A percentile compares a stretch with the other conserved stretches of the same genome.
Evolutionary conservation across 2,113 vertebrate genomes (phyloP).

Genomic region (Bungarus multicinctus): DNA sequence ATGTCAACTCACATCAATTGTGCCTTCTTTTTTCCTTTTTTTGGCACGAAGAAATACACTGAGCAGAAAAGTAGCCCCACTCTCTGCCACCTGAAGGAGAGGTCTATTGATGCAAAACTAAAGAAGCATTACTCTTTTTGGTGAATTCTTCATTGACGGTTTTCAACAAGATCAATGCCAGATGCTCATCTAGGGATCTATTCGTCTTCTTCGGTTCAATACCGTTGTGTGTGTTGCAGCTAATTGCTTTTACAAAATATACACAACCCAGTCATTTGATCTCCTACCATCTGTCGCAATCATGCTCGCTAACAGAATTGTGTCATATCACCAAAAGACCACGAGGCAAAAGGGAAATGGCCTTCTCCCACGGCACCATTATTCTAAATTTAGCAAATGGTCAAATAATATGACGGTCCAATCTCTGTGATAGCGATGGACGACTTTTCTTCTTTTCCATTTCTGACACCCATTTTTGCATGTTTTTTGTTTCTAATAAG

Average conservation of each 20-base stretch:
- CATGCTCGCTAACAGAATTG: background rate
- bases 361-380: background rate
- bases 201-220: background rate
- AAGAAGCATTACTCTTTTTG: background rate
- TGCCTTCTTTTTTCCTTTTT: background rate
- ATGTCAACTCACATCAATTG: background rate
- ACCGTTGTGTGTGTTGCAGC: background rate
- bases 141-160: background rate
- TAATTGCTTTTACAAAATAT: conserved; percentile 8
- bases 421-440: background rate
- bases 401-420: background rate
- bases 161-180: background rate
- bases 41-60: background rate
- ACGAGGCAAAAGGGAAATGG: background rate
- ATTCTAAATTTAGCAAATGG: background rate
- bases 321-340: background rate
- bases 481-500: background rate
- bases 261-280: background rate
- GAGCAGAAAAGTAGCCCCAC: background rate
- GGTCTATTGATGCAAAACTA: background rate
- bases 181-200: background rate
- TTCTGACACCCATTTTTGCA: background rate
- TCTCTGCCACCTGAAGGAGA: background rate
- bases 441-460: background rate
- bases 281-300: background rate